phyloP scores from a whole-genome alignment of 2,888 invertebrate genomes.

The Phyto melanocephala region DNA sequence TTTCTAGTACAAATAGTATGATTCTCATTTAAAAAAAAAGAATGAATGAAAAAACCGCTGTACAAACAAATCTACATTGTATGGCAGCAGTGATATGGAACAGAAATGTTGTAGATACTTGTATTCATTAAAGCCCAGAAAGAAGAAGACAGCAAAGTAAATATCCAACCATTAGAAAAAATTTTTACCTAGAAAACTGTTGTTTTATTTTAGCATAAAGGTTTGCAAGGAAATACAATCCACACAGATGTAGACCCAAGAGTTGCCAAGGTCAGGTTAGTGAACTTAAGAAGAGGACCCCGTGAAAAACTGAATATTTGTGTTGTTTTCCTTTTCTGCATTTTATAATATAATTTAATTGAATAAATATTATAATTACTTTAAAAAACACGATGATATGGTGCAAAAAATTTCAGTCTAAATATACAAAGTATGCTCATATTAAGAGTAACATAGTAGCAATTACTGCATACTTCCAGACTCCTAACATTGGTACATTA shows the following conservation, averaged over 20 bases:
- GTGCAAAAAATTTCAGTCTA: too few species aligned
- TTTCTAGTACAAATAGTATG: background rate
- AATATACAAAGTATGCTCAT: too few species aligned
- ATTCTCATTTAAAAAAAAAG: background rate
- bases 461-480: too few species aligned
- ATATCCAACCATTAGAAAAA: background rate
- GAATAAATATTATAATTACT: too few species aligned
- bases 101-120: slow-evolving; percentile 2
- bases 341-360: too few species aligned
- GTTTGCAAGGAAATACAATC: background rate
- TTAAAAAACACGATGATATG: too few species aligned
- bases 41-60: background rate
- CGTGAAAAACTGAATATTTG: too few species aligned
- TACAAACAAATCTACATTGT: slow-evolving; percentile 14
- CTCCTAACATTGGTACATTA: too few species aligned
- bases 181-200: background rate
- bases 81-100: slow-evolving; percentile 10
- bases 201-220: background rate
- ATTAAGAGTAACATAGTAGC: too few species aligned
- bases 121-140: background rate
- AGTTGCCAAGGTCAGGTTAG: slow-evolving; percentile 25
- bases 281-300: background rate
- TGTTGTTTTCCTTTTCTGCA: too few species aligned
- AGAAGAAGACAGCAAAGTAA: background rate
- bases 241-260: background rate